Evolutionary conservation across 30 jellyfish, hydroid and myxozoan species (phyloP).

Genomic region (Hydractinia symbiolongicarpus): DNA sequence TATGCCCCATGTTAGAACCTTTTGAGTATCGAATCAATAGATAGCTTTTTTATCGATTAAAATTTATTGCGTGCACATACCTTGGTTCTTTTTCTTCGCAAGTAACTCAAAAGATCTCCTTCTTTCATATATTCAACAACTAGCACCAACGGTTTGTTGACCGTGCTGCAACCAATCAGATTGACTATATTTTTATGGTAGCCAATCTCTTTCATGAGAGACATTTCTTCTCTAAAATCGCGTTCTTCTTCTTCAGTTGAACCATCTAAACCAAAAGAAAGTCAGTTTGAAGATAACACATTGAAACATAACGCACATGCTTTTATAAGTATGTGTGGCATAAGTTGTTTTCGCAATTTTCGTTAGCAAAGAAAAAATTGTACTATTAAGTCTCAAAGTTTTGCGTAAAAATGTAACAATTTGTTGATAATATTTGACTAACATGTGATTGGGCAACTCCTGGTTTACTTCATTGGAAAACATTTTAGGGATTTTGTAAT

Average conservation of each 20-base stretch:
- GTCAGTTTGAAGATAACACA: neutral
- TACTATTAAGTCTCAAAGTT: too few relatives aligned
- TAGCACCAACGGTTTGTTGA: slow-evolving; percentile 53
- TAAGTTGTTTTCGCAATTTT: too few relatives aligned
- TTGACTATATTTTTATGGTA: slow-evolving; percentile 81
- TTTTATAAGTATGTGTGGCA: too few relatives aligned
- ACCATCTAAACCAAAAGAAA: slow-evolving; percentile 26
- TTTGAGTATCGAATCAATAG: too few relatives aligned
- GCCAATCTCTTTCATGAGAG: slow-evolving; percentile 84
- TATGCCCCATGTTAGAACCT: too few relatives aligned
- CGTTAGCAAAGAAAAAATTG: too few relatives aligned
- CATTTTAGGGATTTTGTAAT: too few relatives aligned
- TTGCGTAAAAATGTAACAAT: too few relatives aligned
- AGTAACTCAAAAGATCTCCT: slow-evolving; percentile 76
- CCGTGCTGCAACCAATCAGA: slow-evolving; percentile 82
- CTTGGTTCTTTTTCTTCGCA: slow-evolving; percentile 72
- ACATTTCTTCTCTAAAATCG: slow-evolving; percentile 74
- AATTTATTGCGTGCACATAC: slow-evolving; percentile 11
- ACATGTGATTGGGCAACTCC: too few relatives aligned
- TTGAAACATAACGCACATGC: neutral
- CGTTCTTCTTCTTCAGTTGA: slow-evolving; percentile 41
- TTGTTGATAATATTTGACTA: too few relatives aligned
- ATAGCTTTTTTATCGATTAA: too few relatives aligned
- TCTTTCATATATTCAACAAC: slow-evolving; percentile 78
- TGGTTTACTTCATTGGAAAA: too few relatives aligned